Percentiles rank a stretch among this genome's conserved stretches.
These are phyloP conservation scores for Pangasius mekongensis DNA, from an alignment of 2,797 vertebrate genomes.

Conservation along the genomic window DNA sequence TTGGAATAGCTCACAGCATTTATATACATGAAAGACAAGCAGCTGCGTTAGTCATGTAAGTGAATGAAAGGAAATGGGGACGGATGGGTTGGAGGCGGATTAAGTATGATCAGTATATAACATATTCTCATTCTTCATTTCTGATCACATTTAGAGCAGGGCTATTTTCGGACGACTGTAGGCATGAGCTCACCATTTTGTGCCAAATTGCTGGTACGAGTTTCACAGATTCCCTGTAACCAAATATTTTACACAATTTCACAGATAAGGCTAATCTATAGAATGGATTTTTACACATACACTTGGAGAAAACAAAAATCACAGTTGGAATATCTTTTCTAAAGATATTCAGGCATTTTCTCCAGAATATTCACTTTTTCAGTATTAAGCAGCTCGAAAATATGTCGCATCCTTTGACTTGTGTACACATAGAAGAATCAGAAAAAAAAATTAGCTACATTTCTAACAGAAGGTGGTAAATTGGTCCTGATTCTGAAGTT, in stretches of 20 bases:
- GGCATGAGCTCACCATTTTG: background rate
- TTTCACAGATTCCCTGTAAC: background rate
- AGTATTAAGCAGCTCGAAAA: background rate
- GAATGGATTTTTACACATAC: background rate
- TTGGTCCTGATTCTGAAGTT: background rate
- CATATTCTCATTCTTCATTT: constrained; percentile 14
- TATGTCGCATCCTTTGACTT: background rate
- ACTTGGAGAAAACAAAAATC: background rate
- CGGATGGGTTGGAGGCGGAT: constrained; percentile 30
- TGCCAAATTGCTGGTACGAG: constrained; percentile 10
- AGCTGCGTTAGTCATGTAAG: constrained; percentile 49
- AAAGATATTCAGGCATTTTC: background rate
- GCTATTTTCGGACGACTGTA: constrained; percentile 31
- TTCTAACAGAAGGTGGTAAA: background rate
- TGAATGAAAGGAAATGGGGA: constrained; percentile 39
- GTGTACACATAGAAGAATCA: background rate
- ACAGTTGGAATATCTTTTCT: background rate
- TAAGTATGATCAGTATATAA: constrained; percentile 32
- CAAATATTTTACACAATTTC: background rate
- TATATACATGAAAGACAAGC: constrained; percentile 42
- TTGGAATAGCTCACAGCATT: constrained; percentile 33
- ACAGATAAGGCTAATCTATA: background rate
- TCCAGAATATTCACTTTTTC: background rate
- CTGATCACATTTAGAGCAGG: constrained; percentile 19
- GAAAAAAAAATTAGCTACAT: background rate